Percentiles rank a stretch among this genome's conserved stretches.
These are phyloP conservation scores for Gibbula magus DNA, from an alignment of 2,888 invertebrate genomes.

Conservation along the genomic window DNA sequence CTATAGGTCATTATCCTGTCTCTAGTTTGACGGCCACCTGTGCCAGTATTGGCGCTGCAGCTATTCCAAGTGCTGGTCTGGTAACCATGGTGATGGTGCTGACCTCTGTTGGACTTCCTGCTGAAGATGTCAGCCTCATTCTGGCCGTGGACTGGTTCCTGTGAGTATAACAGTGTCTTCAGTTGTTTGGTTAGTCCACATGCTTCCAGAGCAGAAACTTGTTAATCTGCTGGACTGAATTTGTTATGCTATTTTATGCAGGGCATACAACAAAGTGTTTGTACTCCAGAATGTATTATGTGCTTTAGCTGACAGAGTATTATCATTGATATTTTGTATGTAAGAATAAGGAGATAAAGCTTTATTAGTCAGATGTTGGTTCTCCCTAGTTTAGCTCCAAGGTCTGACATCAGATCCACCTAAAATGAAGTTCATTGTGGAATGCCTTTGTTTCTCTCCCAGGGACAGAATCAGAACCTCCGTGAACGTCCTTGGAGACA, in stretches of 20 bases:
- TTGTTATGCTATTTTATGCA: too few relatives aligned
- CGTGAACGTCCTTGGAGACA: constrained; percentile 79
- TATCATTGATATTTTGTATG: too few relatives aligned
- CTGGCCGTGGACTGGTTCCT: constrained; percentile 83
- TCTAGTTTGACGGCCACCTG: constrained; percentile 81
- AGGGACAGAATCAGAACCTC: constrained; percentile 79
- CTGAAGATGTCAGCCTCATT: constrained; percentile 81
- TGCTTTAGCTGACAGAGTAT: too few relatives aligned
- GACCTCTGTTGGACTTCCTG: constrained; percentile 81
- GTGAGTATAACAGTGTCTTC: constrained; percentile 74
- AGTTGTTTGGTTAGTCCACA: not conserved
- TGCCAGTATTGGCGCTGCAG: constrained; percentile 82
- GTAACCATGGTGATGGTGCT: constrained; percentile 83
- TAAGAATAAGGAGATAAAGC: too few relatives aligned
- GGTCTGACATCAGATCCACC: too few relatives aligned
- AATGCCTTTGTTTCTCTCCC: constrained; percentile 29
- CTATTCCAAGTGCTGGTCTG: constrained; percentile 82
- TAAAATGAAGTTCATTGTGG: too few relatives aligned
- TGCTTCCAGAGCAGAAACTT: too few relatives aligned
- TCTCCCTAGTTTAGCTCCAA: too few relatives aligned
- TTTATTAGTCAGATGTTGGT: too few relatives aligned
- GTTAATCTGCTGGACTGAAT: too few relatives aligned
- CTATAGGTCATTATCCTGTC: constrained; percentile 1
- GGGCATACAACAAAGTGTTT: too few relatives aligned
- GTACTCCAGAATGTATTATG: too few relatives aligned